Evolutionary conservation across 2,113 vertebrate species (phyloP).

Genomic region (Mustela lutreola): DNA sequence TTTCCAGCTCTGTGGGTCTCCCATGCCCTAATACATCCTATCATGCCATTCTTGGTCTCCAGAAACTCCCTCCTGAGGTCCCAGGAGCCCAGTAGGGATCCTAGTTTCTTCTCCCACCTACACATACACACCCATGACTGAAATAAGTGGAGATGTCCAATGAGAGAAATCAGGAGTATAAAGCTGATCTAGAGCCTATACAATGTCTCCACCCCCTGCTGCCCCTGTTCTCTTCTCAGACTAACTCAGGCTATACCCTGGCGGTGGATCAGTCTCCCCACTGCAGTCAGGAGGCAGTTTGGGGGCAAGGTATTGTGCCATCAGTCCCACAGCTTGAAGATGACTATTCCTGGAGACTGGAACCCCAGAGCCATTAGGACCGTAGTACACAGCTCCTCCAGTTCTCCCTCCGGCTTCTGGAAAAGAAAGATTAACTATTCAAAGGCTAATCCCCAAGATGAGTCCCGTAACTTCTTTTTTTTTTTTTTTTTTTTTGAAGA

Average conservation of each 20-base stretch:
- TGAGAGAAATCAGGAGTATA: neutral
- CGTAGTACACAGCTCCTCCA: neutral
- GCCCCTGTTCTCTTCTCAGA: neutral
- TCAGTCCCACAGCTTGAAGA: conserved; percentile 9
- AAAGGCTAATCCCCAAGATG: neutral
- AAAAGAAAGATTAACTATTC: neutral
- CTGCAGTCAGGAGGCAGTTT: conserved; percentile 12
- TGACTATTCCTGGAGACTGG: neutral
- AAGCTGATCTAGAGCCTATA: neutral
- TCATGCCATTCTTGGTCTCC: neutral
- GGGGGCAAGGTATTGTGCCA: neutral
- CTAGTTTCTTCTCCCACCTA: neutral
- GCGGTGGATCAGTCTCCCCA: neutral
- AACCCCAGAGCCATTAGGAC: neutral
- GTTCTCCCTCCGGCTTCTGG: neutral
- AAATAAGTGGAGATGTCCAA: neutral
- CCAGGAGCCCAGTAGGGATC: neutral
- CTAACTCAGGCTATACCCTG: neutral
- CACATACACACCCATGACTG: neutral
- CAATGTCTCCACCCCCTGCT: neutral
- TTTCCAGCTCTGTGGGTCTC: neutral
- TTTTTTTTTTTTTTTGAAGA: too few relatives aligned
- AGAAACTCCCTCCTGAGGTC: neutral
- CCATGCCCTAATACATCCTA: too few relatives aligned
- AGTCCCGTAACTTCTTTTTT: neutral